Percentiles rank a stretch among this genome's conserved stretches.
phyloP scores from a whole-genome alignment of 1,140 invertebrate species.

The Leptoteleia sp. region DNA sequence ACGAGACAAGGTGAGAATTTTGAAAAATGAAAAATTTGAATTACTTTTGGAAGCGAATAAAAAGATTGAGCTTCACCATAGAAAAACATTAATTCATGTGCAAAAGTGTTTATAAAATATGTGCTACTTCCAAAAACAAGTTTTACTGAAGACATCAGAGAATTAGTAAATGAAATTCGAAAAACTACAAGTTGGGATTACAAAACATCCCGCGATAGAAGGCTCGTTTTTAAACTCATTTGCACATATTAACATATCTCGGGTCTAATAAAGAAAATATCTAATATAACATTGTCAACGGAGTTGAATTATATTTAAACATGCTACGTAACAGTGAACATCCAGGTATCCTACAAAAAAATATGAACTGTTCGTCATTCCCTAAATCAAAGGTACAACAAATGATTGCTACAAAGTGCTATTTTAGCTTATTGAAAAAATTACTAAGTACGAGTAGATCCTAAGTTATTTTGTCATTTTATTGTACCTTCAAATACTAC shows the following conservation, averaged over 20 bases:
- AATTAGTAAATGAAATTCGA: constrained; percentile 1
- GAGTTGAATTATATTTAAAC: constrained; percentile 41
- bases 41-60: constrained; percentile 24
- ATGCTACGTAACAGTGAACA: constrained; percentile 63
- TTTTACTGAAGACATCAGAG: constrained; percentile 5
- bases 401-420: too few species aligned
- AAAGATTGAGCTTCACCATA: constrained; percentile 24
- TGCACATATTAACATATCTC: constrained; percentile 40
- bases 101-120: constrained; percentile 32
- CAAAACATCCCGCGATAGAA: background rate
- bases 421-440: too few species aligned
- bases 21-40: constrained; percentile 31
- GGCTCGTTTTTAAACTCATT: constrained; percentile 25
- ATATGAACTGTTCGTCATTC: constrained; percentile 32
- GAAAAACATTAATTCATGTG: constrained; percentile 38
- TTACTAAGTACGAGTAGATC: too few species aligned
- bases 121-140: constrained; percentile 30
- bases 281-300: constrained; percentile 38
- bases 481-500: constrained; percentile 59
- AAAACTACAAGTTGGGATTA: too few species aligned
- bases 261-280: constrained; percentile 23
- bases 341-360: constrained; percentile 46
- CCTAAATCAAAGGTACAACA: constrained; percentile 57
- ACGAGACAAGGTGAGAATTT: constrained; percentile 66
- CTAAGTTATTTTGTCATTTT: too few species aligned